Evolutionary conservation across 2,888 invertebrate genomes (phyloP).

Genomic region (Lycaena phlaeas): DNA sequence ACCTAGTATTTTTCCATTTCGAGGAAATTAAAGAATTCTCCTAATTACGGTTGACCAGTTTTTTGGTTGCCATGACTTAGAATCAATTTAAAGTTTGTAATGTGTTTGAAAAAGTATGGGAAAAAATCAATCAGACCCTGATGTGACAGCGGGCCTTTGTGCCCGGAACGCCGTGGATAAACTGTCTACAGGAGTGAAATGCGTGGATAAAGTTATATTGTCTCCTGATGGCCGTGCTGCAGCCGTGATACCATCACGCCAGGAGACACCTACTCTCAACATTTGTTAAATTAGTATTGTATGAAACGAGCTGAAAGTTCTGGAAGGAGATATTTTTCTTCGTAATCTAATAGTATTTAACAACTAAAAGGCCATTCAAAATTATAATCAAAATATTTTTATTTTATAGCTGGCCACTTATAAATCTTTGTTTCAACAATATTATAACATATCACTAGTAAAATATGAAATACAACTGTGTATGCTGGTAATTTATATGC

Average conservation of each 20-base stretch:
- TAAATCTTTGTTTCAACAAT: too few relatives aligned
- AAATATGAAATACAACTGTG: too few relatives aligned
- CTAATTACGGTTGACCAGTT: slow-evolving; percentile 13
- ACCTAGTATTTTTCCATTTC: too few relatives aligned
- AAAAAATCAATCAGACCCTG: slow-evolving; percentile 68
- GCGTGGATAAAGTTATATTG: slow-evolving; percentile 55
- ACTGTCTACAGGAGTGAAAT: slow-evolving; percentile 47
- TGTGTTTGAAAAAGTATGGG: slow-evolving; percentile 37
- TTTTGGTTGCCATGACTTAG: slow-evolving; percentile 15
- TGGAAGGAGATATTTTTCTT: too few relatives aligned
- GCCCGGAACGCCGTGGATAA: slow-evolving; percentile 54
- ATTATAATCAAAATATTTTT: too few relatives aligned
- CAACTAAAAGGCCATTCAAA: too few relatives aligned
- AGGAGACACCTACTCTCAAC: slow-evolving; percentile 36
- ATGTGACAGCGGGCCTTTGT: slow-evolving; percentile 61
- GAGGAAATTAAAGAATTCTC: not conserved
- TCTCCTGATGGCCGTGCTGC: slow-evolving; percentile 46
- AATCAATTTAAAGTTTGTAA: slow-evolving; percentile 52
- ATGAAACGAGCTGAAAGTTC: too few relatives aligned
- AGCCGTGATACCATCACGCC: slow-evolving; percentile 25
- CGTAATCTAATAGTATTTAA: too few relatives aligned
- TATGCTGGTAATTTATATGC: too few relatives aligned
- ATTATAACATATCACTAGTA: too few relatives aligned
- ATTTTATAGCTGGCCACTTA: too few relatives aligned
- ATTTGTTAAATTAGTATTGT: not conserved